Percentiles rank a stretch among this genome's conserved stretches.
These are phyloP conservation scores for Sebastiscus tertius DNA, from an alignment of 2,797 vertebrate species.

Conservation along the genomic window DNA sequence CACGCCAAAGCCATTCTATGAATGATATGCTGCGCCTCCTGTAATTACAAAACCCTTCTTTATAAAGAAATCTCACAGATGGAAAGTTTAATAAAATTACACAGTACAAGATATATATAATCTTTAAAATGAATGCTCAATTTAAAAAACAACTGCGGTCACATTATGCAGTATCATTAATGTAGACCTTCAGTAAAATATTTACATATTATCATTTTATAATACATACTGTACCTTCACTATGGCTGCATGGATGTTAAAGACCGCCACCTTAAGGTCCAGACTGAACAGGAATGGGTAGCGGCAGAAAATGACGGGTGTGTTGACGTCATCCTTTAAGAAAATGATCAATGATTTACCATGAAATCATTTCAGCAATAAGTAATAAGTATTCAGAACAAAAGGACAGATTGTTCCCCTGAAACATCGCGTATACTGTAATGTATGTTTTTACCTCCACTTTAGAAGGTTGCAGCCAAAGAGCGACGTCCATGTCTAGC, in stretches of 20 bases:
- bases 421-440: not conserved
- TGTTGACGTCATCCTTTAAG: slow-evolving; percentile 48
- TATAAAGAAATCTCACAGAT: not conserved
- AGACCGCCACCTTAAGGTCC: slow-evolving; percentile 54
- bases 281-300: slow-evolving; percentile 78
- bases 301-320: slow-evolving; percentile 72
- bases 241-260: not conserved
- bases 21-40: not conserved
- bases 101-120: not conserved
- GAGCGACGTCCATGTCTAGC: rapidly evolving
- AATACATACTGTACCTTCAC: slow-evolving; percentile 54
- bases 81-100: not conserved
- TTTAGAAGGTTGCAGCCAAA: slow-evolving; percentile 34
- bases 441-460: slow-evolving; percentile 57
- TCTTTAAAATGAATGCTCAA: not conserved
- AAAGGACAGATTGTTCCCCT: not conserved
- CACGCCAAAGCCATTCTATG: rapidly evolving
- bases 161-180: not conserved
- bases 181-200: not conserved
- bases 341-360: not conserved
- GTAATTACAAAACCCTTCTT: slow-evolving; percentile 1
- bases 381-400: not conserved
- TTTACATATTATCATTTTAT: not conserved
- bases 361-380: not conserved
- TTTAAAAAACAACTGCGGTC: not conserved